Percentiles rank a stretch among this genome's conserved stretches.
Conservation (phyloP, 1,140 invertebrate species). For the Probaryconus sp. region DNA sequence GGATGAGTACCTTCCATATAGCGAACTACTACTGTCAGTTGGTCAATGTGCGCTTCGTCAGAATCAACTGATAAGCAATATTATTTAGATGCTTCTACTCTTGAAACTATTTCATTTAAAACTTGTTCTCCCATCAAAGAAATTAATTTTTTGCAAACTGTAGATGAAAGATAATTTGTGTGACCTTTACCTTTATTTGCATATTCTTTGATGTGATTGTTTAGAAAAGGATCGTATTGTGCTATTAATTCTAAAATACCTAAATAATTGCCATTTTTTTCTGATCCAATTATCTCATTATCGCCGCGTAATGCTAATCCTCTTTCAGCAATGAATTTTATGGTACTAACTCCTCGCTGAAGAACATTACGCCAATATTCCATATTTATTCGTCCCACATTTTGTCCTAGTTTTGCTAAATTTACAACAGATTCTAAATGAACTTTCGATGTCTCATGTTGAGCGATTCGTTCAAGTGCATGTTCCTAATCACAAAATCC, state of each 20-base stretch:
- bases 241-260: constrained; percentile 57
- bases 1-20: constrained; percentile 64
- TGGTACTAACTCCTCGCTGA: constrained; percentile 12
- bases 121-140: constrained; percentile 60
- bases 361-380: constrained; percentile 30
- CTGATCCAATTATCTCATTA: constrained; percentile 56
- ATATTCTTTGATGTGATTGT: constrained; percentile 36
- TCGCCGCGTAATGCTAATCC: constrained; percentile 52
- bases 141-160: constrained; percentile 67
- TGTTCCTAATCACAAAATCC: constrained; percentile 35
- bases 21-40: constrained; percentile 66
- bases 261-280: constrained; percentile 59
- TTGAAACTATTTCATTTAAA: constrained; percentile 46
- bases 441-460: constrained; percentile 28
- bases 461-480: constrained; percentile 10
- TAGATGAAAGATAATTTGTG: constrained; percentile 45
- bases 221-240: constrained; percentile 55
- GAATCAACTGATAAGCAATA: constrained; percentile 72
- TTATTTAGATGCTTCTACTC: constrained; percentile 68
- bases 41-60: constrained; percentile 73
- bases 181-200: constrained; percentile 44
- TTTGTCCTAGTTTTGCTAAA: neutral
- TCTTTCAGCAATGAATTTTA: constrained; percentile 38
- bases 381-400: neutral
- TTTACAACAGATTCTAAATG: constrained; percentile 11